phyloP scores from a whole-genome alignment of 2,888 invertebrate species.

The Acrocyrtus sp. region DNA sequence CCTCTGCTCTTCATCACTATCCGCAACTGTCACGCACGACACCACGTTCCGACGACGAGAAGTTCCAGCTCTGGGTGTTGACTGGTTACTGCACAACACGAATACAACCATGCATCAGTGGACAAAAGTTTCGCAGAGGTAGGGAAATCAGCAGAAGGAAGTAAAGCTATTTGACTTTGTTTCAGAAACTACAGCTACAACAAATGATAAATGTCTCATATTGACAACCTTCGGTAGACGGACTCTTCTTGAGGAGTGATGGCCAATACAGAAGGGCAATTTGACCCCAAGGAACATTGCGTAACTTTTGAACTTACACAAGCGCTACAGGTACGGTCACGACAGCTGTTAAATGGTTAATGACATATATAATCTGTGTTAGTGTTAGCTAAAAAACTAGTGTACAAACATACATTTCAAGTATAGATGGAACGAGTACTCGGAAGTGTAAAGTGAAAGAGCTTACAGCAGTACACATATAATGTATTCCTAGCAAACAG shows the following conservation, averaged over 20 bases:
- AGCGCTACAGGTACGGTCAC: constrained; percentile 65
- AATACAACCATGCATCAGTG: too few species aligned
- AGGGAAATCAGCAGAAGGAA: too few species aligned
- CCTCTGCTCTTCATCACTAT: constrained; percentile 78
- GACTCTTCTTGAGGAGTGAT: constrained; percentile 64
- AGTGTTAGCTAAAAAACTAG: too few species aligned
- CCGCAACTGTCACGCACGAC: constrained; percentile 81
- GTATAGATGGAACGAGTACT: too few species aligned
- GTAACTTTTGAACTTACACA: constrained; percentile 63
- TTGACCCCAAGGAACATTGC: constrained; percentile 62
- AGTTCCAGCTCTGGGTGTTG: constrained; percentile 62
- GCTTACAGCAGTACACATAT: too few species aligned
- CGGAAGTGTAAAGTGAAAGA: too few species aligned
- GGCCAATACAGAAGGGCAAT: constrained; percentile 64
- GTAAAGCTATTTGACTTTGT: too few species aligned
- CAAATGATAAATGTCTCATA: constrained; percentile 35
- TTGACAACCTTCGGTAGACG: constrained; percentile 61
- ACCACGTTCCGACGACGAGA: constrained; percentile 72
- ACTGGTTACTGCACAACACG: constrained; percentile 50
- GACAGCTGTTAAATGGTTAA: constrained; percentile 62
- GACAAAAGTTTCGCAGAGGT: too few species aligned
- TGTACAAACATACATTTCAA: too few species aligned
- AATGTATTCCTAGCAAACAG: too few species aligned
- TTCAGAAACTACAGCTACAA: too few species aligned
- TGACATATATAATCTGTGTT: constrained; percentile 39